Base-by-base conservation (phyloP, 2,113 vertebrate species). In the Abramis brama region DNA sequence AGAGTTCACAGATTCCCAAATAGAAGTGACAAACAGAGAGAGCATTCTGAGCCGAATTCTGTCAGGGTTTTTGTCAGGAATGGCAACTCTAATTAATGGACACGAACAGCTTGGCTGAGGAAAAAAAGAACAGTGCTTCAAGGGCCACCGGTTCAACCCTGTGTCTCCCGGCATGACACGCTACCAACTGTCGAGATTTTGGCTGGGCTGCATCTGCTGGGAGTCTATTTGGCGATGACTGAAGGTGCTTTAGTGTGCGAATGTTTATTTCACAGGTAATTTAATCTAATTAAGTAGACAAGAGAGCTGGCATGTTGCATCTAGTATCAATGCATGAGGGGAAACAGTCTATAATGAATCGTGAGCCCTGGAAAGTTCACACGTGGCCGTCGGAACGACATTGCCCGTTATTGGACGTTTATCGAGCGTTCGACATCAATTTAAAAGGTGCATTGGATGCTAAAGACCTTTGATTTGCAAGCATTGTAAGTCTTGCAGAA, bases 51-150 rank as follows among this genome's bases (percentile, higher is more conserved):
- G 87, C 90, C 45, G 39, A 84, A 91, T 90, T 92, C 86, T 91
- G 90, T 92, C 89, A 89, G 85, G 86, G 87, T 90, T 93, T 91
- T 89, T 91, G 90, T 92, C 92, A 91, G 62, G 82, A 47, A 90
- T 91, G 90, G 87, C 88, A 93, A 91, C 82, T 93, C 83, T 92
- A 93, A 94, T 93, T 94, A 94, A 88, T 81, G 64, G 81, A 90
- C 82, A 84, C 13, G 66, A 90, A 89, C 79, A 85, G 85, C 70
- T 79, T 68, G 87, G 78, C 85, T 86, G 88, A 17, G 12, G 6
- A 71, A 88, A 57, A 60, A 88, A 81, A 87, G 89, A 91, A 82
- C 79, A 83, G 84, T 73, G 79, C 88, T 90, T 88, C 87, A 82
- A 86, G 68, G 91, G 91, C 93, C 91, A 92, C 60, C 60, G 62